Evolutionary conservation across 64 coral and sea anemone genomes (phyloP).

Genomic region (Porites lutea): DNA sequence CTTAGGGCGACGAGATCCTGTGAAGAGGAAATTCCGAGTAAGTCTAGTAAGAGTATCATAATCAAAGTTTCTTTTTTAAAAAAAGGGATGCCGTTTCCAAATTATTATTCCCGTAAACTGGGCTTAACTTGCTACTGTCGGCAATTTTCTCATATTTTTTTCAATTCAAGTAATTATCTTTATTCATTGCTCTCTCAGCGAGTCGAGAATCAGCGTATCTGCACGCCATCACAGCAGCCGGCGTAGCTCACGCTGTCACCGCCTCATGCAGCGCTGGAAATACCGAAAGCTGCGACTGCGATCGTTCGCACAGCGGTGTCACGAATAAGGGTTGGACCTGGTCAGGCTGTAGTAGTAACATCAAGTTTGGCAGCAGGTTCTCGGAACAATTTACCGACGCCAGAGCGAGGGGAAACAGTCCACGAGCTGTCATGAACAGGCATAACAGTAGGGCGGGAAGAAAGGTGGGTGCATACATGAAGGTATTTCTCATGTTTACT

Average conservation of each 20-base stretch:
- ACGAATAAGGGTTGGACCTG: constrained; percentile 87
- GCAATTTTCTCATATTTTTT: too few relatives aligned
- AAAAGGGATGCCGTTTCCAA: too few relatives aligned
- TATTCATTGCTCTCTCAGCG: constrained; percentile 47
- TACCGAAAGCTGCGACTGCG: constrained; percentile 90
- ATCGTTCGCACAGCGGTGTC: constrained; percentile 67
- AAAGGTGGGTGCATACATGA: constrained; percentile 54
- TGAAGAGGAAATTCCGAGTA: too few relatives aligned
- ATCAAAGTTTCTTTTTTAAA: too few relatives aligned
- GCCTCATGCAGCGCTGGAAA: constrained; percentile 77
- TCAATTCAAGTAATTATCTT: not conserved
- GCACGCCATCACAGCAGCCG: constrained; percentile 90
- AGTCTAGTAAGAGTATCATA: too few relatives aligned
- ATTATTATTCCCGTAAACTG: too few relatives aligned
- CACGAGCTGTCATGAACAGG: constrained; percentile 84
- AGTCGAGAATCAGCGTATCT: constrained; percentile 89
- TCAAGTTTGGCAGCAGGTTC: constrained; percentile 88
- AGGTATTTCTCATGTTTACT: not conserved
- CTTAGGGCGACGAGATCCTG: too few relatives aligned
- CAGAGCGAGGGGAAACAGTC: constrained; percentile 62
- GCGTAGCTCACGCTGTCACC: constrained; percentile 92
- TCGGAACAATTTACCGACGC: constrained; percentile 86
- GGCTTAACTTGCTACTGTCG: too few relatives aligned
- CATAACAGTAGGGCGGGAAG: constrained; percentile 92
- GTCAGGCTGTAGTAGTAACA: constrained; percentile 93